Evolutionary conservation across 2,888 invertebrate genomes (phyloP).

Genomic region (Oscheius sp.): DNA sequence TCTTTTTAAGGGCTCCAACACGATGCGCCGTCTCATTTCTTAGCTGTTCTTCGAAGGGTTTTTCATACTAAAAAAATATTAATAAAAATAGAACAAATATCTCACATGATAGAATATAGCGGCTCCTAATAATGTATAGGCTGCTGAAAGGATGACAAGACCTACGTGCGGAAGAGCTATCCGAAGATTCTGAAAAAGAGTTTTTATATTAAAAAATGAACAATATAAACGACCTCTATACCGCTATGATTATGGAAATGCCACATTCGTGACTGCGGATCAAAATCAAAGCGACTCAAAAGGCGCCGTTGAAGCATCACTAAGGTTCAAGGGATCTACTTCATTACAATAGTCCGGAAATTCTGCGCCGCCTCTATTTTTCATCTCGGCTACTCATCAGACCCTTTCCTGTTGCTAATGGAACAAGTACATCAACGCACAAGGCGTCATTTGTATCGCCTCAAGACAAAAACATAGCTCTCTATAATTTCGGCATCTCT

Average conservation of each 20-base stretch:
- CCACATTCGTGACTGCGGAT: constrained; percentile 16
- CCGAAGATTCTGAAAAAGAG: constrained; percentile 66
- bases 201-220: not conserved
- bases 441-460: no score
- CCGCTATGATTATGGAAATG: constrained; percentile 15
- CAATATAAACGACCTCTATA: not conserved
- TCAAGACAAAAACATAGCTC: no score
- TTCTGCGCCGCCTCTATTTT: constrained; percentile 25
- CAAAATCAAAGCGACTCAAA: constrained; percentile 14
- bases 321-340: constrained; percentile 24
- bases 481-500: no score
- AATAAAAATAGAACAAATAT: constrained; percentile 21
- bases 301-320: constrained; percentile 11
- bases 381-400: not conserved
- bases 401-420: constrained; percentile 1
- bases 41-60: constrained; percentile 69
- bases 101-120: constrained; percentile 71
- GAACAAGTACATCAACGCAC: not conserved
- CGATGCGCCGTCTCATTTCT: constrained; percentile 68
- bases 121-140: constrained; percentile 71
- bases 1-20: constrained; percentile 61
- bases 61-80: constrained; percentile 63
- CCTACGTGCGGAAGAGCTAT: constrained; percentile 72
- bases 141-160: constrained; percentile 68
- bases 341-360: constrained; percentile 28